Evolutionary conservation across 2,888 invertebrate species (phyloP).

Genomic region (Drosophila mercatorum): DNA sequence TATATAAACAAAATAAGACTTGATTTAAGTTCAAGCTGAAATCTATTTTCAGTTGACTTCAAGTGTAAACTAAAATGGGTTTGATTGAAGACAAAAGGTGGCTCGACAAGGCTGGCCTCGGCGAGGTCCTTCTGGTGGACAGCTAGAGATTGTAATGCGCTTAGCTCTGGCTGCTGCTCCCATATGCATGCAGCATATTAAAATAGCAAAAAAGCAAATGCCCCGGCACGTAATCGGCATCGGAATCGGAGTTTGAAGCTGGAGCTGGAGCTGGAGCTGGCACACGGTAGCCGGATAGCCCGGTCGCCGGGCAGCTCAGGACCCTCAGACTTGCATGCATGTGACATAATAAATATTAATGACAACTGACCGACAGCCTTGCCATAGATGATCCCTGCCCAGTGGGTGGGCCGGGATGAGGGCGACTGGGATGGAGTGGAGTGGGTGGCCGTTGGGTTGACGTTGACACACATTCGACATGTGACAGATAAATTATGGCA

Average conservation of each 20-base stretch:
- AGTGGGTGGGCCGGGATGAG: slow-evolving; percentile 48
- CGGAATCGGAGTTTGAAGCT: slow-evolving; percentile 41
- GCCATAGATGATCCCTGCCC: slow-evolving; percentile 56
- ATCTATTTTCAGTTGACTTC: background rate
- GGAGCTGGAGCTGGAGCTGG: slow-evolving; percentile 2
- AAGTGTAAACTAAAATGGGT: background rate
- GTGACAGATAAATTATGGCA: slow-evolving; percentile 80
- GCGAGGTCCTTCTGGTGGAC: background rate
- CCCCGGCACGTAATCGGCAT: slow-evolving; percentile 51
- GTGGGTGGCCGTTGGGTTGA: slow-evolving; percentile 37
- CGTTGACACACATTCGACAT: slow-evolving; percentile 78
- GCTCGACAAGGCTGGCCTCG: background rate
- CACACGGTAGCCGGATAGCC: background rate
- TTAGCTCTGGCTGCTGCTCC: slow-evolving; percentile 30
- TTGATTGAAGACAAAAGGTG: background rate
- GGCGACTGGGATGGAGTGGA: slow-evolving; percentile 1
- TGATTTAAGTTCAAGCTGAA: background rate
- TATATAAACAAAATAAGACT: background rate
- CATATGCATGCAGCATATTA: slow-evolving; percentile 64
- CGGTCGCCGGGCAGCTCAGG: slow-evolving; percentile 12
- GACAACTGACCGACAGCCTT: slow-evolving; percentile 76
- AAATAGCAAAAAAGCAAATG: slow-evolving; percentile 56
- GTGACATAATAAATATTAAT: slow-evolving; percentile 83
- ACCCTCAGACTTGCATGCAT: slow-evolving; percentile 63
- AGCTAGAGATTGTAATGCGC: slow-evolving; percentile 15